Conservation (phyloP, 2,888 invertebrate species). For the Apodemia hepburni region DNA sequence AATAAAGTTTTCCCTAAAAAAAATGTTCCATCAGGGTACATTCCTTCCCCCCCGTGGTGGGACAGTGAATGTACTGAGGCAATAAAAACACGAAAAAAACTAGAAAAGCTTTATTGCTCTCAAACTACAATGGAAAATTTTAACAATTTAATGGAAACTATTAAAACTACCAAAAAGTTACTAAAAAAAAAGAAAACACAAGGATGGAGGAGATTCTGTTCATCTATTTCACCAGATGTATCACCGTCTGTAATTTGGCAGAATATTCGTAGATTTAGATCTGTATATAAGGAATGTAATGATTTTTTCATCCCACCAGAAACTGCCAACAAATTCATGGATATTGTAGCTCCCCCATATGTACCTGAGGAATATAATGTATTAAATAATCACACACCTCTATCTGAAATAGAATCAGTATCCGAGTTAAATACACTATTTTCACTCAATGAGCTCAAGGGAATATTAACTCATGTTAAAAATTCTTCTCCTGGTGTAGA, state of each 20-base stretch:
- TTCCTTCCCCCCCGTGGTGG: neutral
- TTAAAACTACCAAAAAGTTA: neutral
- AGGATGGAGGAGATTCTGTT: neutral
- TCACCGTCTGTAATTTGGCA: conserved; percentile 14
- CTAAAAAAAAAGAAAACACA: neutral
- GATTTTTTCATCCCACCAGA: neutral
- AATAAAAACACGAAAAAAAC: neutral
- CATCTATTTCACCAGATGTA: conserved; percentile 1
- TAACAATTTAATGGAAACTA: neutral
- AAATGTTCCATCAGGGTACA: neutral
- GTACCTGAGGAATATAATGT: neutral
- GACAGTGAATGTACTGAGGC: neutral
- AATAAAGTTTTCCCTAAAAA: neutral
- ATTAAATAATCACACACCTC: neutral
- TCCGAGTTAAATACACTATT: neutral
- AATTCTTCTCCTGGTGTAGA: conserved; percentile 1
- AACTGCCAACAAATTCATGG: conserved; percentile 1
- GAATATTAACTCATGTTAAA: conserved; percentile 6
- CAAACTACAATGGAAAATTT: conserved; percentile 1
- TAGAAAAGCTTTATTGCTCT: conserved; percentile 1
- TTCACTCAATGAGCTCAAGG: neutral
- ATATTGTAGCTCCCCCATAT: conserved; percentile 1
- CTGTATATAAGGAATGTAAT: neutral
- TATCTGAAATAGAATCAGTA: neutral
- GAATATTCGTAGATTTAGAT: conserved; percentile 14